Evolutionary conservation across 2,113 vertebrate genomes (phyloP), one percentile per base, ranked within the genome.

Genomic region (Lycaon pictus): DNA sequence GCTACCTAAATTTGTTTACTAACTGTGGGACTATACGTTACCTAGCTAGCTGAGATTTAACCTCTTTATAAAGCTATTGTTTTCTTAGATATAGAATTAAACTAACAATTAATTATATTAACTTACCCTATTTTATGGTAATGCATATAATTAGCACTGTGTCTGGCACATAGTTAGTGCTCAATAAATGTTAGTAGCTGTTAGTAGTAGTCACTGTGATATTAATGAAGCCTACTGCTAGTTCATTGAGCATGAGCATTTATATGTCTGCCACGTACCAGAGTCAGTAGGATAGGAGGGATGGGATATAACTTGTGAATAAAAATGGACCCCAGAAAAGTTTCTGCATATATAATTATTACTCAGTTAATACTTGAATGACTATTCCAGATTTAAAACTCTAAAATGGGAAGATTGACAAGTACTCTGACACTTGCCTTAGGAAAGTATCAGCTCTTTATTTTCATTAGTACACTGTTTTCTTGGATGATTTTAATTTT

Each of bases 11-110:
- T 80, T 88, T 93, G 11, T 55, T 93, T 88, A 83, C 22, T 83
- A 83, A 82, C 67, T 48, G 15, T 84, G 37, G 83, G 11, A 62
- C 15, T 77, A 13, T 43, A 48, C 10, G 23, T 63, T 13, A 60
- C 32, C n/a, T 67, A 84, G 22, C 58, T 69, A 58, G 67, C 67
- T 79, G 85, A 84, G 25, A 79, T 48, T 79, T 76, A 55, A 81
- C 2, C 29, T 58, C 63, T 91, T 88, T 62, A 25, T 85, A 43
- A 43, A 43, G n/a, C 58, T 95, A 9, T 25, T 37, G 11, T 51
- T 82, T 96, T 89, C 69, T 94, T 86, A 58, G 43, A 22, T 89
- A 9, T 17, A 93, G 22, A 85, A 53, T 86, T 55, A 95, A 65
- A 53, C 58, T 74, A 92, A 86, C 37, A 76, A 43, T 35, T 25